These are phyloP conservation scores for Dynastes hyllus DNA, from an alignment of 2,888 invertebrate species.

Conservation along the genomic window DNA sequence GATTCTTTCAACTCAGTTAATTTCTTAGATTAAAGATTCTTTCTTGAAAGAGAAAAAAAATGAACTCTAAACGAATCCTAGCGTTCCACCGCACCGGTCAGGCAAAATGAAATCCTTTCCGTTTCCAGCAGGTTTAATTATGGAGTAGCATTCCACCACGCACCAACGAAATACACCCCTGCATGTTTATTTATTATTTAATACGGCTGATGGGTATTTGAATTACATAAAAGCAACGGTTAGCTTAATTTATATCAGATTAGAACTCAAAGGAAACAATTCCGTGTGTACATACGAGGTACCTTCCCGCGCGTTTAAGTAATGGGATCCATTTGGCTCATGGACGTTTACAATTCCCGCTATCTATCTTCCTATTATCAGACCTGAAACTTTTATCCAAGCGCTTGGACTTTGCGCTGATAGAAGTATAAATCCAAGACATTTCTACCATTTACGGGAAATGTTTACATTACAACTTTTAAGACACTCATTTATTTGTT, in stretches of 20 bases:
- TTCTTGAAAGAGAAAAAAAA: conserved; percentile 42
- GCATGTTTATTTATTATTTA: conserved; percentile 44
- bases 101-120: conserved; percentile 34
- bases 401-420: conserved; percentile 19
- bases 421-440: conserved; percentile 39
- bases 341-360: conserved; percentile 58
- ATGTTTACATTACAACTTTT: conserved; percentile 16
- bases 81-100: conserved; percentile 31
- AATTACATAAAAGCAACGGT: conserved; percentile 32
- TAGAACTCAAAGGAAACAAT: conserved; percentile 50
- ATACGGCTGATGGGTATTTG: conserved; percentile 40
- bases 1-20: conserved; percentile 56
- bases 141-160: conserved; percentile 18
- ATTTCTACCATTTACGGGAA: conserved; percentile 19
- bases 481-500: not conserved
- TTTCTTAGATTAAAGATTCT: conserved; percentile 57
- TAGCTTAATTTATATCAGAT: conserved; percentile 51
- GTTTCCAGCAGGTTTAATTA: conserved; percentile 36
- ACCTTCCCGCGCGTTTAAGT: conserved; percentile 56
- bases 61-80: conserved; percentile 32
- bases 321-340: conserved; percentile 59
- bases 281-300: conserved; percentile 43
- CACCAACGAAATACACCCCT: not conserved
- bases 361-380: conserved; percentile 59
- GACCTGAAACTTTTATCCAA: conserved; percentile 44